These are phyloP conservation scores for Tetragnatha montana DNA, from an alignment of 2,888 invertebrate genomes.

Conservation along the genomic window DNA sequence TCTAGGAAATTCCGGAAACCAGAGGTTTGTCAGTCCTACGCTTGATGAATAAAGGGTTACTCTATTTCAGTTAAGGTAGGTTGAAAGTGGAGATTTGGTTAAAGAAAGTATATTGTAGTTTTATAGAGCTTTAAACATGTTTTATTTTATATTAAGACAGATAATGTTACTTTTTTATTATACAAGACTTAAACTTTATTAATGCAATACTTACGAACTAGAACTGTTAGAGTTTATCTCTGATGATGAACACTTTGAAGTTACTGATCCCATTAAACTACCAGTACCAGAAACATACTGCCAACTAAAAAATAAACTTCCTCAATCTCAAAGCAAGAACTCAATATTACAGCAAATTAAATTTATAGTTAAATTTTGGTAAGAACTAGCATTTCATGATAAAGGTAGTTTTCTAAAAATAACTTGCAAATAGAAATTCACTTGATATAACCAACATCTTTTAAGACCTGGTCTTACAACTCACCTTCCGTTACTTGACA, in stretches of 20 bases:
- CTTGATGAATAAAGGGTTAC: no score
- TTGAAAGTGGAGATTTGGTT: not conserved
- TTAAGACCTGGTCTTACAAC: not conserved
- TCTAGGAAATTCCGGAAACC: no score
- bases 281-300: conserved; percentile 75
- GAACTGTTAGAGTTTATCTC: conserved; percentile 59
- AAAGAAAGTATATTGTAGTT: not conserved
- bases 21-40: no score
- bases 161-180: not conserved
- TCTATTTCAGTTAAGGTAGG: no score
- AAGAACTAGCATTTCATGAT: not conserved
- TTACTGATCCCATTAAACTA: conserved; percentile 74
- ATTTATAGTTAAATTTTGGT: not conserved
- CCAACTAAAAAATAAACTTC: conserved; percentile 74
- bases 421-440: not conserved
- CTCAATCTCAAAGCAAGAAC: not conserved
- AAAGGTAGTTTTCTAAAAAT: not conserved
- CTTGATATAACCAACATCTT: not conserved
- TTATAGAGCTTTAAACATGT: not conserved
- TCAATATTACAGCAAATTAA: not conserved
- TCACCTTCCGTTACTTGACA: conserved; percentile 64
- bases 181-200: not conserved
- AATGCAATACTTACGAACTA: conserved; percentile 47
- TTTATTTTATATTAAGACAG: not conserved
- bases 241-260: conserved; percentile 65